phyloP scores from a whole-genome alignment of 1,140 invertebrate genomes.

The Drosophila tropicalis region DNA sequence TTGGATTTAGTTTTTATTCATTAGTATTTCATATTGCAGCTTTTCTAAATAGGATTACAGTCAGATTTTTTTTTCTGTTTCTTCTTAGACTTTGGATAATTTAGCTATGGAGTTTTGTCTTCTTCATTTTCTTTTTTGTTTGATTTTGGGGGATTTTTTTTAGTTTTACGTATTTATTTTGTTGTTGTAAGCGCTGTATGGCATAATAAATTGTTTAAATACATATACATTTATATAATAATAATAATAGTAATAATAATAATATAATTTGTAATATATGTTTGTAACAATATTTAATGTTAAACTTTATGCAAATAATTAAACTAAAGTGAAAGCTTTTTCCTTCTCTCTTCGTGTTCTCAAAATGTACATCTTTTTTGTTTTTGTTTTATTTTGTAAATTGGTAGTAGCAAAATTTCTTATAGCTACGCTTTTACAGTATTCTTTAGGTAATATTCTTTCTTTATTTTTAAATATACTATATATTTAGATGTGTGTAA shows the following conservation, averaged over 20 bases:
- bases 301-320: constrained; percentile 76
- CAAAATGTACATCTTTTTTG: constrained; percentile 67
- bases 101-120: constrained; percentile 57
- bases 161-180: constrained; percentile 52
- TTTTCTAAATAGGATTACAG: constrained; percentile 1
- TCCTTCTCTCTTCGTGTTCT: constrained; percentile 43
- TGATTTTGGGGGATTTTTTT: constrained; percentile 18
- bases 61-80: constrained; percentile 20
- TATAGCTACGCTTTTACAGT: constrained; percentile 73
- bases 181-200: constrained; percentile 66
- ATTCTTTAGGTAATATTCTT: constrained; percentile 25
- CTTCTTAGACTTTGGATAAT: constrained; percentile 50
- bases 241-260: constrained; percentile 16
- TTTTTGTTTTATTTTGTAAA: constrained; percentile 49
- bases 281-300: constrained; percentile 78
- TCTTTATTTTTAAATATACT: constrained; percentile 10
- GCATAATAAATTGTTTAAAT: constrained; percentile 64
- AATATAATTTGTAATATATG: constrained; percentile 80
- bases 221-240: constrained; percentile 7
- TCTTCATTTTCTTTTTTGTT: neutral
- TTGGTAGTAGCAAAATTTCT: constrained; percentile 79
- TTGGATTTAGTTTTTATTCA: constrained; percentile 49
- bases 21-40: constrained; percentile 34
- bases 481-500: constrained; percentile 1
- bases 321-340: constrained; percentile 81